A percentile compares a stretch with the other conserved stretches of the same genome.
These are phyloP conservation scores for Etheostoma cragini DNA, from an alignment of 2,113 vertebrate genomes.

Conservation along the genomic window DNA sequence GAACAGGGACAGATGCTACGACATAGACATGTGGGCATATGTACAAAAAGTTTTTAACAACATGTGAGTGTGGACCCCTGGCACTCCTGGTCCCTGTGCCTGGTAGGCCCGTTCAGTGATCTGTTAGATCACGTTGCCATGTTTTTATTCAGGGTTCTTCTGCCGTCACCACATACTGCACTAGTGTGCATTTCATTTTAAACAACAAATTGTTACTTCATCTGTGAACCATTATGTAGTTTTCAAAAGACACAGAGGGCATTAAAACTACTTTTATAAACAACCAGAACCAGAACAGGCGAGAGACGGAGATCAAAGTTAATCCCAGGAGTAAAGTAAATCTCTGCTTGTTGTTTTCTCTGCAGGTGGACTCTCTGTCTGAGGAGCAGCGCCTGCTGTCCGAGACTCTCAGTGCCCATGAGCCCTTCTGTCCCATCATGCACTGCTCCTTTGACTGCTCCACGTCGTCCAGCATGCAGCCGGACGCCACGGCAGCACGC, in stretches of 20 bases:
- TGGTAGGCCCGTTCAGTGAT: no score
- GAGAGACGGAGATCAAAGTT: not conserved
- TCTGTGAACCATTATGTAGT: not conserved
- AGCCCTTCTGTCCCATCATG: conserved; percentile 89
- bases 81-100: no score
- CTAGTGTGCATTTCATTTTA: not conserved
- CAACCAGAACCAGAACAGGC: no score
- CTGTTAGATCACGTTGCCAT: not conserved
- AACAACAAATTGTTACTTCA: no score
- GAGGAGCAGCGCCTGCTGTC: conserved; percentile 91
- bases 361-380: conserved; percentile 86
- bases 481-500: conserved; percentile 5
- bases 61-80: no score
- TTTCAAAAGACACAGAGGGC: not conserved
- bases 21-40: no score
- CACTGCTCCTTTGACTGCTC: conserved; percentile 77
- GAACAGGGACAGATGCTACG: no score
- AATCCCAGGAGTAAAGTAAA: not conserved
- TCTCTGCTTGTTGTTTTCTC: not conserved
- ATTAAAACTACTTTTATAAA: not conserved
- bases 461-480: conserved; percentile 26
- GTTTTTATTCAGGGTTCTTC: not conserved
- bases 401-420: conserved; percentile 88
- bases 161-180: not conserved
- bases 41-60: no score